Evolutionary conservation across 2,888 invertebrate genomes (phyloP), one percentile per base, ranked within the genome.

Genomic region (Cactoblastis cactorum): DNA sequence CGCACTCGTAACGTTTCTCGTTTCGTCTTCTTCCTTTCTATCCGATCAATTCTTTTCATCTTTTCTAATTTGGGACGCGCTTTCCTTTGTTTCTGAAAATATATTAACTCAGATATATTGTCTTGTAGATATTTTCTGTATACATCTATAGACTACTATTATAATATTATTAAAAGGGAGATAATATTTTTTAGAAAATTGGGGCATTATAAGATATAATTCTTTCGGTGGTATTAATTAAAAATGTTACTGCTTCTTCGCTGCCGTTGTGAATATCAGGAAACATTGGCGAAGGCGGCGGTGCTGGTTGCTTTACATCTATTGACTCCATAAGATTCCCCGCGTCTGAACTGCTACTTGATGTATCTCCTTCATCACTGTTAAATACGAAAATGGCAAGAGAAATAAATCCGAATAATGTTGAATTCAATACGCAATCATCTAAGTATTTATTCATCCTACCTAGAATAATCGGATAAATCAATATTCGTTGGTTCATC

Each of bases 401-500:
- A 28, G 11, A 28, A 28, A 43, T 39, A 18, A 28, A 37, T 3
- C 37, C 28, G 1, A 8, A 28, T 6, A 28, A 43, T 22, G 14
- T 1, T 48, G 8, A 24, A 11, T 9, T 19, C 0, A 3, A 34
- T 1, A 1, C 28, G 28, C 8, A 22, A 6, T 45, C 3, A 17
- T 4, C 5, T 17, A 14, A 19, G 19, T 3, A 9, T 11, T 12
- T 51, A 28, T 28, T 11, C 12, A 24, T 12, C 53, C 46, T 55
- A 96, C 96, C 96, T 96, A 6, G 96, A 96, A 76, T 96, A 96
- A 83, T 97, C 96, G 19, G 96, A 95, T 22, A 97, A 83, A 54
- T 93, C 93, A 61, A 97, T 96, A 74, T 96, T 96, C 1, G 95
- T 93, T 11, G 96, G 96, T 74, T 96, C 96, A 65, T 96, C 96